Base-by-base conservation (phyloP, 2,888 invertebrate genomes). In the Xestia rhomboidea region DNA sequence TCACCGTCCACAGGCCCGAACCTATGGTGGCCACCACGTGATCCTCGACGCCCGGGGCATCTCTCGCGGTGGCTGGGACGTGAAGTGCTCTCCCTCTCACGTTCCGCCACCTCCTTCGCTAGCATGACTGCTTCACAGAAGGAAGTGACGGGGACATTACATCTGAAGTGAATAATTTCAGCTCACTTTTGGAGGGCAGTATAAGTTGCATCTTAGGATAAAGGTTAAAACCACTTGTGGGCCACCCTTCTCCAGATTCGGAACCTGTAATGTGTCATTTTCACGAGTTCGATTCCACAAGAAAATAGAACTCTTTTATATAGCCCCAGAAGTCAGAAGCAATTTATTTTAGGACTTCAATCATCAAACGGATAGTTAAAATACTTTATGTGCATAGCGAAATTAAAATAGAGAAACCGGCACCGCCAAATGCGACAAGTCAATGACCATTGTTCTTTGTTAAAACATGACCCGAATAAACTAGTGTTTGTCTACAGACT, bases 371-470 rank as follows among this genome's bases (percentile, higher is more conserved):
- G 21, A 62, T 67, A 81, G 18, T 63, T 70, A 15, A 57, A 81
- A 75, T 54, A 72, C 51, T 66, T 71, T 46, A 69, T 68, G 60
- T 18, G 54, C 71, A 51, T 76, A 72, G 62, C 63, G 51, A 79
- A 84, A 87, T 79, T 73, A 75, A 57, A 76, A 74, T 73, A 81
- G 74, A 71, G 68, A 82, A 77, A 70, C 84, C 54, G 67, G 46
- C 69, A 38, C 66, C 49, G 87, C 76, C 57, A 81, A 87, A 83
- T 73, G 74, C 44, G 72, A 79, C 80, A 63, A 75, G 84, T 84
- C 81, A 77, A 76, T 77, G 88, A 85, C 72, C 81, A 85, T 73
- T 84, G 87, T 84, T 76, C 78, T 75, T 81, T 76, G 75, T 87
- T 72, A 66, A 81, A 81, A 78, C 72, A 81, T 79, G 76, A 82